Conservation (phyloP, 2,888 invertebrate species). For the Drosophila formosana region DNA sequence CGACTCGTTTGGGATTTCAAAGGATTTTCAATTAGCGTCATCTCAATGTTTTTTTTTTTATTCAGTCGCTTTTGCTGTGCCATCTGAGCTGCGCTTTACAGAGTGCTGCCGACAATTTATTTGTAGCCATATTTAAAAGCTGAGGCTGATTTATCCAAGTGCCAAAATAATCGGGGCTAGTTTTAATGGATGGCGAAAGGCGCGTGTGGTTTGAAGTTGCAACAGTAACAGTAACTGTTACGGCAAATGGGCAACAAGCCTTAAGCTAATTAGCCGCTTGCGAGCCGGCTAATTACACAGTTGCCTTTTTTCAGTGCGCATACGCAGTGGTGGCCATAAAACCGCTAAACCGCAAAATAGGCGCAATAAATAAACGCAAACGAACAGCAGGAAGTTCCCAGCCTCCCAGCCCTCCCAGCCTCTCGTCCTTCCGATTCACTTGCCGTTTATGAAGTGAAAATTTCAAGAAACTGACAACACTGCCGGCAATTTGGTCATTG, state of each 20-base stretch:
- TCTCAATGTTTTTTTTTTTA: slow-evolving; percentile 31
- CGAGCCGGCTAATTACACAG: slow-evolving; percentile 68
- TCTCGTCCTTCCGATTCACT: not conserved
- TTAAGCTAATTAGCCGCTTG: slow-evolving; percentile 73
- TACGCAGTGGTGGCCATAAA: slow-evolving; percentile 66
- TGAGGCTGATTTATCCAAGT: slow-evolving; percentile 57
- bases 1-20: slow-evolving; percentile 57
- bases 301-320: slow-evolving; percentile 44
- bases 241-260: slow-evolving; percentile 16
- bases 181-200: slow-evolving; percentile 38
- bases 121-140: slow-evolving; percentile 56
- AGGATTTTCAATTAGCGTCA: slow-evolving; percentile 73
- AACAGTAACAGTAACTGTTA: slow-evolving; percentile 17
- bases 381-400: slow-evolving; percentile 38
- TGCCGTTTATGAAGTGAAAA: slow-evolving; percentile 70
- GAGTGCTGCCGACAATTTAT: slow-evolving; percentile 51
- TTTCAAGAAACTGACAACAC: slow-evolving; percentile 51
- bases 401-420: not conserved
- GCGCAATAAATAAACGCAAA: slow-evolving; percentile 70
- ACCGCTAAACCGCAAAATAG: slow-evolving; percentile 77
- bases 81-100: not conserved
- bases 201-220: slow-evolving; percentile 39
- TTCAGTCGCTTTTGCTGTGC: not conserved
- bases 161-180: slow-evolving; percentile 22
- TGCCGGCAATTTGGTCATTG: slow-evolving; percentile 16